Base-by-base conservation (phyloP, 1,140 invertebrate genomes). In the Tenebrio molitor region DNA sequence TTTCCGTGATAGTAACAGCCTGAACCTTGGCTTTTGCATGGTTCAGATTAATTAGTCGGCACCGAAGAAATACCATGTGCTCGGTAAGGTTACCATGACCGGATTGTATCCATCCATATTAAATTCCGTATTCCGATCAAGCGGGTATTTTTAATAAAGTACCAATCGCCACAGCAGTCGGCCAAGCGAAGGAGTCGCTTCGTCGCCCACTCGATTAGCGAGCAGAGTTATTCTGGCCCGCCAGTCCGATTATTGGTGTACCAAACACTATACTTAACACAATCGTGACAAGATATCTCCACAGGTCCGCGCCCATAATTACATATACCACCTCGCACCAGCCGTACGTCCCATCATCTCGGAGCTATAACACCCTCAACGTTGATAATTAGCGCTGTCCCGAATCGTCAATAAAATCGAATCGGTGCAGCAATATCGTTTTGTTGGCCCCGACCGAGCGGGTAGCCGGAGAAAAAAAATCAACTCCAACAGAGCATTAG, bases 231-330 rank as follows among this genome's bases (percentile, higher is more conserved):
- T 72, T 68, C 73, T 77, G 80, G 78, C 72, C 78, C 68, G 75
- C 75, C 75, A 44, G 72, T 66, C 76, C 75, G 78, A 77, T 81
- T 80, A 81, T 81, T 81, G 80, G 75, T 81, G 78, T 77, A 78
- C 78, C 77, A 80, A 81, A 81, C 78, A 81, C 80, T 81, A 81
- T 81, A 81, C 79, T 81, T 81, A 81, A 77, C 80, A 79, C 80
- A 81, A 81, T 81, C 80, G 80, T 81, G 80, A 81, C 80, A 79
- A 79, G 79, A 80, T 80, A 81, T 81, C 80, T 81, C 78, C 71
- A 64, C 68, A 42, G 69, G 73, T 74, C 77, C 76, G 74, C 77
- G 78, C 78, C 76, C 77, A 78, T 78, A 79, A 79, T 78, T 78
- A 78, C 75, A 78, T 76, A 71, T 53, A 74, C 69, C 73, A 72